These are phyloP conservation scores for Platorchestia sp. DNA, from an alignment of 1,140 invertebrate genomes.

Conservation along the genomic window DNA sequence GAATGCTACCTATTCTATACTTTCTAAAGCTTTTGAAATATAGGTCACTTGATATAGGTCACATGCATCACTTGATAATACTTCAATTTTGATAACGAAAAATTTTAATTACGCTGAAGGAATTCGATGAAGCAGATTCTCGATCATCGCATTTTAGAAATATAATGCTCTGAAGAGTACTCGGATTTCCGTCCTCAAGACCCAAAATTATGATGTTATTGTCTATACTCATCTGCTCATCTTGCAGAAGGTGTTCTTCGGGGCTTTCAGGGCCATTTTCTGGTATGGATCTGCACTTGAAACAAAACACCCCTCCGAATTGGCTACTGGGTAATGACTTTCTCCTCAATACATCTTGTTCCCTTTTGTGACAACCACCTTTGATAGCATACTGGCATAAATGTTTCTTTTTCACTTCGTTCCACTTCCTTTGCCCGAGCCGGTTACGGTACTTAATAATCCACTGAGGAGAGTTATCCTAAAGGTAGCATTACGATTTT, in stretches of 20 bases:
- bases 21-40: background rate
- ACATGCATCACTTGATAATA: background rate
- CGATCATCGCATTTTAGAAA: background rate
- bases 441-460: background rate
- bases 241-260: too few species aligned
- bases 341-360: background rate
- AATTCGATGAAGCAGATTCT: background rate
- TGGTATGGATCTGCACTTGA: too few species aligned
- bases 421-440: background rate
- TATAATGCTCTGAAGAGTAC: background rate
- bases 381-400: background rate
- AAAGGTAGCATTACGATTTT: background rate
- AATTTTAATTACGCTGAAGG: background rate
- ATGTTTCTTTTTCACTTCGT: background rate
- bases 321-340: background rate
- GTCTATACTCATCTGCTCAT: too few species aligned
- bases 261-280: too few species aligned
- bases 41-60: background rate
- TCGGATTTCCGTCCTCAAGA: too few species aligned
- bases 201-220: too few species aligned
- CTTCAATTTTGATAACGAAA: background rate
- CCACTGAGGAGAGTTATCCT: background rate
- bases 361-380: background rate
- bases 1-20: background rate
- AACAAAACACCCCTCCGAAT: too few species aligned